Percentiles rank a stretch among this genome's conserved stretches.
These are phyloP conservation scores for Sympetrum striolatum DNA, from an alignment of 2,888 invertebrate species.

Conservation along the genomic window DNA sequence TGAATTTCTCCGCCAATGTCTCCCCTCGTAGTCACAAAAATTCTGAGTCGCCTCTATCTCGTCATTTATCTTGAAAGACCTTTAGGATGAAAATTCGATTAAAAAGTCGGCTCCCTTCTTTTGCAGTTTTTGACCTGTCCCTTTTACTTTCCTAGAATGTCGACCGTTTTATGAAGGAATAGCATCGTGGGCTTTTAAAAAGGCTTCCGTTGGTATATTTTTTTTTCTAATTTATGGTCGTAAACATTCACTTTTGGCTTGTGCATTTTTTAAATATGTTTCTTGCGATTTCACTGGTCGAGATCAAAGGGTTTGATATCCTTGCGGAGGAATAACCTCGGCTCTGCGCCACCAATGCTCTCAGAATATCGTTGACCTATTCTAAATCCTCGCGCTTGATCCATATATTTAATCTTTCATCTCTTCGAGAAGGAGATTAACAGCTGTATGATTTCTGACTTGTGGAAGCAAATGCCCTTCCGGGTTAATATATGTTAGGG, in stretches of 20 bases:
- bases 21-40: too few species aligned
- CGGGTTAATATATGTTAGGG: too few species aligned
- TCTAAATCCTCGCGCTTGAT: too few species aligned
- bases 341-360: too few species aligned
- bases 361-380: too few species aligned
- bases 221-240: neutral
- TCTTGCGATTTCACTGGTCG: neutral
- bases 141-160: neutral
- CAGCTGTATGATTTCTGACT: too few species aligned
- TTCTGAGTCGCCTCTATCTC: too few species aligned
- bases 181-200: neutral
- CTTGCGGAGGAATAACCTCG: neutral
- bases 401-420: too few species aligned
- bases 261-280: neutral
- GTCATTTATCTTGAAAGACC: too few species aligned
- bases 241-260: neutral
- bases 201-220: neutral
- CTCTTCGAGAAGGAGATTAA: too few species aligned
- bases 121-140: neutral
- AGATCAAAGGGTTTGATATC: neutral
- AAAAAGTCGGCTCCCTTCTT: neutral
- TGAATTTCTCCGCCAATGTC: too few species aligned
- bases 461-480: too few species aligned
- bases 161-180: neutral
- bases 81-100: neutral